Percentiles rank a stretch among this genome's conserved stretches.
phyloP scores from a whole-genome alignment of 2,888 invertebrate genomes.

The Seladonia tumulorum region DNA sequence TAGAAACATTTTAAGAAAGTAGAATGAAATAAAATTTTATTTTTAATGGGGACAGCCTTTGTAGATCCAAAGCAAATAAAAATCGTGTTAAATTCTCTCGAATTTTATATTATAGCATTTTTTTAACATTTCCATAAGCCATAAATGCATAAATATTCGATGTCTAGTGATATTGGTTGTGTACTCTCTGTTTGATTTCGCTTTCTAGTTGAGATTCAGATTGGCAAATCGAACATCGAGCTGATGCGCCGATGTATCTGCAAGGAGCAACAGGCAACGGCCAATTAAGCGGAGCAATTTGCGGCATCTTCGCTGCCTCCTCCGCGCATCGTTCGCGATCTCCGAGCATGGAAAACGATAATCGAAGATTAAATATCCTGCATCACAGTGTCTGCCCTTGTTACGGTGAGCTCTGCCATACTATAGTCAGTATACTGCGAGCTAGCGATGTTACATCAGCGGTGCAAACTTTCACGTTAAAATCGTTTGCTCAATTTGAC shows the following conservation, averaged over 20 bases:
- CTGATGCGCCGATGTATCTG: slow-evolving; percentile 41
- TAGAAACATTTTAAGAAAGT: too few species aligned
- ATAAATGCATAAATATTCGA: too few species aligned
- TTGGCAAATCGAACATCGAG: slow-evolving; percentile 41
- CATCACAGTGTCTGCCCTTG: slow-evolving; percentile 42
- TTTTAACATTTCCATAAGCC: too few species aligned
- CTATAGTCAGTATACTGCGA: slow-evolving; percentile 7
- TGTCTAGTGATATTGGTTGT: too few species aligned
- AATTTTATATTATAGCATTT: too few species aligned
- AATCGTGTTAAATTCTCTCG: too few species aligned
- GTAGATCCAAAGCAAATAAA: too few species aligned
- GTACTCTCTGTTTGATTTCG: too few species aligned
- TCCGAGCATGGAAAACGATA: slow-evolving; percentile 57
- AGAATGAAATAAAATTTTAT: too few species aligned
- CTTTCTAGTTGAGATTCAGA: too few species aligned
- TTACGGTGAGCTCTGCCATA: slow-evolving; percentile 26
- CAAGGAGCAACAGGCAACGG: slow-evolving; percentile 69
- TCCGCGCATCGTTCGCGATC: slow-evolving; percentile 45
- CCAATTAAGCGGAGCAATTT: slow-evolving; percentile 69
- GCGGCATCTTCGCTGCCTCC: slow-evolving; percentile 61
- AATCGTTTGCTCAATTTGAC: background rate
- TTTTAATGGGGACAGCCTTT: too few species aligned
- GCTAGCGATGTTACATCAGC: background rate
- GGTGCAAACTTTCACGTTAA: slow-evolving; percentile 17
- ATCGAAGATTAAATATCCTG: slow-evolving; percentile 66